A percentile compares a stretch with the other conserved stretches of the same genome.
phyloP scores from a whole-genome alignment of 2,888 invertebrate species.

The Tyria jacobaeae region DNA sequence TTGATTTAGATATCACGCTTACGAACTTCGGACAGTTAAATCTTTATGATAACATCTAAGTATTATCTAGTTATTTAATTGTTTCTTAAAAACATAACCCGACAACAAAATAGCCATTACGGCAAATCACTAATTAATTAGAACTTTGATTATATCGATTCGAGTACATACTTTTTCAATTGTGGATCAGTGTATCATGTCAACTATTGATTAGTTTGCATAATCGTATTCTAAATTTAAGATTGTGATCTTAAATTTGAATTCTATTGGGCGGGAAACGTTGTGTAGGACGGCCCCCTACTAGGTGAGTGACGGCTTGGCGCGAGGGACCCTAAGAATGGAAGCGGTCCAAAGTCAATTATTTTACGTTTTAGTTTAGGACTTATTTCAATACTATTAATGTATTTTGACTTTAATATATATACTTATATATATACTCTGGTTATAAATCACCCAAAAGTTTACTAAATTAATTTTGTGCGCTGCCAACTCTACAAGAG shows the following conservation, averaged over 20 bases:
- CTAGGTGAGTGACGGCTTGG: conserved; percentile 23
- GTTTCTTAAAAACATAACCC: conserved; percentile 47
- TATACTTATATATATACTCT: not conserved
- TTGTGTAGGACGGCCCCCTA: conserved; percentile 32
- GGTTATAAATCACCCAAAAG: too few species aligned
- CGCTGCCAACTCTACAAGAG: too few species aligned
- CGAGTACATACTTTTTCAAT: conserved; percentile 31
- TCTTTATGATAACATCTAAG: conserved; percentile 35
- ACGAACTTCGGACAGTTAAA: conserved; percentile 34
- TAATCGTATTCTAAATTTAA: conserved; percentile 39
- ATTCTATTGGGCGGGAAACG: conserved; percentile 38
- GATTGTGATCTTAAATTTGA: conserved; percentile 46
- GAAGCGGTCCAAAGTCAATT: conserved; percentile 8
- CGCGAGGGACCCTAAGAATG: conserved; percentile 18
- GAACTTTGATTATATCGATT: conserved; percentile 36
- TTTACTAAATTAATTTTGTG: too few species aligned
- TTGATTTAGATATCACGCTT: conserved; percentile 65
- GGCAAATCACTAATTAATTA: conserved; percentile 48
- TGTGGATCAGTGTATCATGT: conserved; percentile 34
- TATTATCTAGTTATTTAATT: conserved; percentile 34
- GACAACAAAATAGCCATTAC: conserved; percentile 47
- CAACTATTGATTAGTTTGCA: conserved; percentile 42
- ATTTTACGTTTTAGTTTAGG: not conserved
- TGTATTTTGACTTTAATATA: not conserved
- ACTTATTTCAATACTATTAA: not conserved